Evolutionary conservation across 1,140 invertebrate species (phyloP), one percentile per base, ranked within the genome.

Genomic region (Halictus rubicundus): DNA sequence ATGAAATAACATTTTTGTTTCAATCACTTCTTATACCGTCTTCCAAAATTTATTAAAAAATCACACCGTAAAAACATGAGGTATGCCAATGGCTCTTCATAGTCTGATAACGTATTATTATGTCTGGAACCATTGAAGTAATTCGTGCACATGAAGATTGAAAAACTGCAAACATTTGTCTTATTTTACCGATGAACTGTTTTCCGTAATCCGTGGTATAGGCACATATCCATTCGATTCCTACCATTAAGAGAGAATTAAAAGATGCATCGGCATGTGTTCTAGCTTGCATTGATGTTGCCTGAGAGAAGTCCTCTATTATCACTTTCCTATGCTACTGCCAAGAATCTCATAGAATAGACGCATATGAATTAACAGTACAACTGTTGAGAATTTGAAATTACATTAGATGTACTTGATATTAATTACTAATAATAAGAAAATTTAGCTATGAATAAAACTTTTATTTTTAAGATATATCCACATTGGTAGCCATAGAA

Each of bases 251-350:
- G 52, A 76, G 65, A 66, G 23, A 54, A 73, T 80, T n/a, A 65
- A 69, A 76, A 78, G 83, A 78, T 74, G 75, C 80, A 88, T 87
- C 80, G 72, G 91, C 91, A 92, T 92, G 91, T 92, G 90, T 83
- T 81, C 79, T 75, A 83, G 87, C 82, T 88, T 88, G 91, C 89
- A 92, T 92, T 92, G 90, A 92, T 93, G 91, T 93, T 92, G 92
- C 89, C 89, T 91, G 90, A 91, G 86, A 92, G 86, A 89, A 89
- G 85, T 83, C 68, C 77, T 80, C 69, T 71, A 72, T 74, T 68
- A 84, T 75, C 54, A 75, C 68, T 74, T 76, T 79, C 25, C 73
- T 75, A 72, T 70, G 68, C 66, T 77, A 70, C 21, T 60, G 61
- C 61, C 10, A 70, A 68, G 23, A 85, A 2, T 78, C 61, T 78